phyloP scores from a whole-genome alignment of 2,113 vertebrate genomes.

The Pipa parva region DNA sequence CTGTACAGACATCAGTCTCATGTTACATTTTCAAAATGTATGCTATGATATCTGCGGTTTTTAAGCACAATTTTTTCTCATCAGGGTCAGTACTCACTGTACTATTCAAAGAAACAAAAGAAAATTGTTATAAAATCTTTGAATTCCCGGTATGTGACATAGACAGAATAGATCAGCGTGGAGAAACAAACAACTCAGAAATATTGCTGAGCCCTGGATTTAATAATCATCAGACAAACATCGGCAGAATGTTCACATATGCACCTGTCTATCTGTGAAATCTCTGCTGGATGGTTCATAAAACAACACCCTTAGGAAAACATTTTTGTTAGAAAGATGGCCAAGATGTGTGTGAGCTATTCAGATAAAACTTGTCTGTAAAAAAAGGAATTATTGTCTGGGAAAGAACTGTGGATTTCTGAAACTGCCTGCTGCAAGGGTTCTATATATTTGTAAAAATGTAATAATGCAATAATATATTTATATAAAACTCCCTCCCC shows the following conservation, averaged over 20 bases:
- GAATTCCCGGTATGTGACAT: not conserved
- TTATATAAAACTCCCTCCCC: too few species aligned
- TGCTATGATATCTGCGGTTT: too few species aligned
- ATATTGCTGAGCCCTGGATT: conserved; percentile 1
- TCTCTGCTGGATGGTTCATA: conserved; percentile 10
- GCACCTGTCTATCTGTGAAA: conserved; percentile 18
- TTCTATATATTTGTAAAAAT: too few species aligned
- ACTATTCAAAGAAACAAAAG: too few species aligned
- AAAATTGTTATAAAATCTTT: not conserved
- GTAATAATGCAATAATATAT: too few species aligned
- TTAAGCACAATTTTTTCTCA: too few species aligned
- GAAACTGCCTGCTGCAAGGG: too few species aligned
- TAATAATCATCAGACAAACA: not conserved
- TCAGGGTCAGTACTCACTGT: too few species aligned
- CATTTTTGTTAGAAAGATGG: conserved; percentile 5
- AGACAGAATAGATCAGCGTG: not conserved
- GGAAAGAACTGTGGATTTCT: not conserved
- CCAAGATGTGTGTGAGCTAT: not conserved
- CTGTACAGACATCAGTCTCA: too few species aligned
- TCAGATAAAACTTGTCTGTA: conserved; percentile 2
- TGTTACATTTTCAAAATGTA: too few species aligned
- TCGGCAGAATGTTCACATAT: conserved; percentile 2
- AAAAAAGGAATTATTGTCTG: not conserved
- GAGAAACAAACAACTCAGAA: not conserved
- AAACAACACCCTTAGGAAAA: not conserved